Conservation (phyloP, 2,888 invertebrate genomes). For the Anoncus sp. region DNA sequence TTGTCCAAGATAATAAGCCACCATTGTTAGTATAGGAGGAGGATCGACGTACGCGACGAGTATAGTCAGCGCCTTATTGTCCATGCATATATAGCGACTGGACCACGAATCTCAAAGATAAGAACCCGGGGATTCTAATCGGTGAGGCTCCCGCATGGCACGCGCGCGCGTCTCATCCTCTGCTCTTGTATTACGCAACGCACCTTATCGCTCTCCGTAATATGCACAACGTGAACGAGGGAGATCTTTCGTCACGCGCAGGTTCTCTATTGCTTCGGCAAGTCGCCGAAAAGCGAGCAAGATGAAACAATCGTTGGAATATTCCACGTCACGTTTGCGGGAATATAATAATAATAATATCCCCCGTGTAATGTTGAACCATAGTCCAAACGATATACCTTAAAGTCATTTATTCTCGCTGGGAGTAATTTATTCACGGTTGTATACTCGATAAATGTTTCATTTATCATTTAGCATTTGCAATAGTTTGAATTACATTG, state of each 20-base stretch:
- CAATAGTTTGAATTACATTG: no score
- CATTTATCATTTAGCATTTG: no score
- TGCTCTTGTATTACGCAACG: constrained; percentile 40
- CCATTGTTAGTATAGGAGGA: constrained; percentile 78
- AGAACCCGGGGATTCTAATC: constrained; percentile 67
- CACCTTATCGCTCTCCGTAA: constrained; percentile 60
- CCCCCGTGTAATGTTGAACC: no score
- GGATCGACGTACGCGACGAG: constrained; percentile 64
- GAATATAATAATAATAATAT: neutral
- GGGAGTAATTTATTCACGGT: neutral
- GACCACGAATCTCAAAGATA: constrained; percentile 64
- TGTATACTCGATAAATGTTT: no score
- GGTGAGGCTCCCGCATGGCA: constrained; percentile 56
- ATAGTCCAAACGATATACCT: neutral
- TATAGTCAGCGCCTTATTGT: constrained; percentile 65
- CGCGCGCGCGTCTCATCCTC: constrained; percentile 17
- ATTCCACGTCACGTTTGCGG: constrained; percentile 40
- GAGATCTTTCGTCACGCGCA: constrained; percentile 37
- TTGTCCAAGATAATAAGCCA: constrained; percentile 81
- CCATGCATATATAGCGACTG: constrained; percentile 45
- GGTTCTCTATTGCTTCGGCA: neutral
- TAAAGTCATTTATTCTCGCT: neutral
- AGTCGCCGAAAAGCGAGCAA: neutral
- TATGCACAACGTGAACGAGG: constrained; percentile 42
- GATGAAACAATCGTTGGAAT: constrained; percentile 29